Conservation (phyloP, 2,888 invertebrate species). For the Hyposoter didymator region DNA sequence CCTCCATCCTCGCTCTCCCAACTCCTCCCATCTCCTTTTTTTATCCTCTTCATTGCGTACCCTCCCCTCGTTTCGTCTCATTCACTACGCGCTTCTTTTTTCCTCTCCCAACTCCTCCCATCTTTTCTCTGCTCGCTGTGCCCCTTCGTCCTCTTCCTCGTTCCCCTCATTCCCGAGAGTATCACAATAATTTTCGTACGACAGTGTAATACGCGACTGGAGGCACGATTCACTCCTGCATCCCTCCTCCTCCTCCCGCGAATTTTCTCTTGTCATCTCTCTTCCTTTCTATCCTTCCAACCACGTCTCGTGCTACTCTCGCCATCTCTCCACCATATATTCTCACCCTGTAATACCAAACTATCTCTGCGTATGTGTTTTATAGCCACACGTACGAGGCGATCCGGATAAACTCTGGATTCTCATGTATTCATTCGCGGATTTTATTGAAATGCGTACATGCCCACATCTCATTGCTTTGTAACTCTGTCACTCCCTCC, state of each 20-base stretch:
- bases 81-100: slow-evolving; percentile 1
- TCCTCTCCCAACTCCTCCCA: neutral
- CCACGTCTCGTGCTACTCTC: slow-evolving; percentile 8
- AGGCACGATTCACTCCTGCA: slow-evolving; percentile 60
- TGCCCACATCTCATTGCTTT: slow-evolving; percentile 42
- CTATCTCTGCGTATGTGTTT: slow-evolving; percentile 19
- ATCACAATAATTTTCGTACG: slow-evolving; percentile 66
- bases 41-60: neutral
- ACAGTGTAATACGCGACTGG: slow-evolving; percentile 52
- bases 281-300: neutral
- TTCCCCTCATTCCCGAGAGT: slow-evolving; percentile 37
- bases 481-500: slow-evolving; percentile 22
- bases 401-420: slow-evolving; percentile 20
- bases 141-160: neutral
- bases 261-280: slow-evolving; percentile 8
- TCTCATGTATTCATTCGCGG: slow-evolving; percentile 7
- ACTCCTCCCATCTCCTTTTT: no score
- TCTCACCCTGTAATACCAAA: slow-evolving; percentile 33
- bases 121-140: neutral
- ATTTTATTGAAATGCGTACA: slow-evolving; percentile 51
- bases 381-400: neutral
- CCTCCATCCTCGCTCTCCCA: neutral
- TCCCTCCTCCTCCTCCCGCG: slow-evolving; percentile 30
- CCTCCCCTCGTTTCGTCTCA: neutral
- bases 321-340: slow-evolving; percentile 34